Evolutionary conservation across 2,797 vertebrate species (phyloP), one percentile per base, ranked within the genome.

Genomic region (Zenarchopterus dispar): DNA sequence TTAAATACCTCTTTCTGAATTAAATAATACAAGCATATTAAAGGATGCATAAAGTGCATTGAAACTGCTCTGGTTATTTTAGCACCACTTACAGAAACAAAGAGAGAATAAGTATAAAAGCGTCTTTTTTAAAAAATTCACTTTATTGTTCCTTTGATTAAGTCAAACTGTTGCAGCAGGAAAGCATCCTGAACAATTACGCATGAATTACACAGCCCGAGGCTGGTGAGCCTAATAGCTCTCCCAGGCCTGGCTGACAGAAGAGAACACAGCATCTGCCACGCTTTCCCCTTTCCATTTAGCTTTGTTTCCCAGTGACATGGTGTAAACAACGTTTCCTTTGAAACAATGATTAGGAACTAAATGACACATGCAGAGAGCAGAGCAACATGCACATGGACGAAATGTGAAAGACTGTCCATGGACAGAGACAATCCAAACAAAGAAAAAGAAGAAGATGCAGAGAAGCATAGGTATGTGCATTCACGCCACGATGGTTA

Each of bases 251-350:
- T 68, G 66, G 78, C 78, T 80, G 73, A 84, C 78, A 78, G 76
- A n/a, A 80, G 77, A 81, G 84, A 89, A 88, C 84, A 82, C 72
- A 41, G 54, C n/a, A 10, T 33, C 53, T 81, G 75, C 80, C 81
- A 81, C 45, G 18, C 67, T 81, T 86, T 84, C 66, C 64, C 26
- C 48, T 19, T 57, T 46, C 23, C 54, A 51, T 55, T 73, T 55
- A 9, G 22, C 18, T 51, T 64, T 70, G 11, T 45, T 64, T 67
- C 60, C 39, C 28, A 18, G 17, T 56, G 52, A 75, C 48, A 67
- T 41, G 19, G 17, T 46, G 28, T 39, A 70, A 70, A 70, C 62
- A 62, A 60, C 62, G 23, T 56, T 62, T 6, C 23, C 19, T 45
- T 31, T 9, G 47, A 56, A 50, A 59, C 4, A 31, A 49, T 16